Base-by-base conservation (phyloP, 2,888 invertebrate species). In the Harpagoxenus sublaevis region DNA sequence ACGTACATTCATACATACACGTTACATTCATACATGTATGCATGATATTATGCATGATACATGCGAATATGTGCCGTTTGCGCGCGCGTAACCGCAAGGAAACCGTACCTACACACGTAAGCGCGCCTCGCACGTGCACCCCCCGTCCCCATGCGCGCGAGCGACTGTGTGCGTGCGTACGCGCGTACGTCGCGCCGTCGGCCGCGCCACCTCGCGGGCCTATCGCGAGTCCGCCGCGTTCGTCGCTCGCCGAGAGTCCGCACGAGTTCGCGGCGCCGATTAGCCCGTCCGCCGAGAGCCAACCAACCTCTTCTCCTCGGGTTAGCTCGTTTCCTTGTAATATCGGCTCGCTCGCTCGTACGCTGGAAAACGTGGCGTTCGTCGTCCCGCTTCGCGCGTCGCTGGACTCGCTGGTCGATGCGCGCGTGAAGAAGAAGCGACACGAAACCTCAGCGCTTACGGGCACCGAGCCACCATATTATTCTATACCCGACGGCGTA, bases 401-500 rank as follows among this genome's bases (percentile, higher is more conserved):
- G 75, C 12, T 3, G 65, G 63, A 65, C 57, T 51, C 86, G 84
- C 57, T 84, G 87, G 87, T 89, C 90, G 88, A 85, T 87, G 86
- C 90, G 86, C 86, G 92, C 89, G 92, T 90, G 92, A 5, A 48
- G 23, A 91, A 89, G 23, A 91, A 89, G 71, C 60, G 57, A 91
- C 90, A 6, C 35, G 35, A 35, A 35, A 35, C 35, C 35, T 4
- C 35, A 5, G 35, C 88, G 91, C 91, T 86, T 85, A 92, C 89
- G 90, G 89, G 35, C 90, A 88, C 9, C 42, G 92, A 92, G 92
- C 93, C 92, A 93, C 93, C 92, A 93, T 93, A 92, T 93, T 92
- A 93, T 92, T 91, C 91, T 88, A 90, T 92, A 90, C 92, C 91
- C 84, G 88, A 89, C 87, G 88, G 88, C 86, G 88, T 6, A 8